Evolutionary conservation across 2,797 vertebrate genomes (phyloP).

Genomic region (Ammospiza maritima): DNA sequence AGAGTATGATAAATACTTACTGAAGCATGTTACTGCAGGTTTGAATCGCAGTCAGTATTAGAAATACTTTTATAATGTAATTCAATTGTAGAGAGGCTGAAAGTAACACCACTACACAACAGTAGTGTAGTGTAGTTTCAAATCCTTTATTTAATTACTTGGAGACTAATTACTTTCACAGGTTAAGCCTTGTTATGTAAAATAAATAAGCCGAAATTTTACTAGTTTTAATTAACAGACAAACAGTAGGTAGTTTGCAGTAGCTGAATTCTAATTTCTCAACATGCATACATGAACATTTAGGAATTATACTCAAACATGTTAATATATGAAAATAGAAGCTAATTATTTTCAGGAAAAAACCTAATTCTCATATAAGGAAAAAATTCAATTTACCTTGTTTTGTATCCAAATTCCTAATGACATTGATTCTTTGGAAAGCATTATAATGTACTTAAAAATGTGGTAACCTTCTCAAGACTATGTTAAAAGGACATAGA

Average conservation of each 20-base stretch:
- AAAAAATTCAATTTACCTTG: not conserved
- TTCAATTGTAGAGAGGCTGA: constrained; percentile 24
- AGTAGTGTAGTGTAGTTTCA: not conserved
- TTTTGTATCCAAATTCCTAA: not conserved
- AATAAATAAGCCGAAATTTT: not conserved
- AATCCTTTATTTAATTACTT: constrained; percentile 29
- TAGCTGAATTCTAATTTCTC: not conserved
- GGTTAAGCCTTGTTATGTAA: not conserved
- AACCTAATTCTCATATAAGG: not conserved
- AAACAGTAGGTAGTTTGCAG: not conserved
- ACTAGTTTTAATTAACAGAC: not conserved
- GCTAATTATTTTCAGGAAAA: not conserved
- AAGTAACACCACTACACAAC: not conserved
- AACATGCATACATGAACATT: not conserved
- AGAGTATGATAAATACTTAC: constrained; percentile 23
- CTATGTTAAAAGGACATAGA: not conserved
- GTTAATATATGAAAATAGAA: not conserved
- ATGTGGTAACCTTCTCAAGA: not conserved
- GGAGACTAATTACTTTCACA: constrained; percentile 21
- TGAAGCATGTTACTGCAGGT: not conserved
- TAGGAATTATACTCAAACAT: not conserved
- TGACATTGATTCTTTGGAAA: not conserved
- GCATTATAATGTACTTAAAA: not conserved
- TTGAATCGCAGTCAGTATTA: not conserved
- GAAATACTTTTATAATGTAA: constrained; percentile 25